phyloP scores from a whole-genome alignment of 2,113 vertebrate genomes.

The Electrona antarctica region DNA sequence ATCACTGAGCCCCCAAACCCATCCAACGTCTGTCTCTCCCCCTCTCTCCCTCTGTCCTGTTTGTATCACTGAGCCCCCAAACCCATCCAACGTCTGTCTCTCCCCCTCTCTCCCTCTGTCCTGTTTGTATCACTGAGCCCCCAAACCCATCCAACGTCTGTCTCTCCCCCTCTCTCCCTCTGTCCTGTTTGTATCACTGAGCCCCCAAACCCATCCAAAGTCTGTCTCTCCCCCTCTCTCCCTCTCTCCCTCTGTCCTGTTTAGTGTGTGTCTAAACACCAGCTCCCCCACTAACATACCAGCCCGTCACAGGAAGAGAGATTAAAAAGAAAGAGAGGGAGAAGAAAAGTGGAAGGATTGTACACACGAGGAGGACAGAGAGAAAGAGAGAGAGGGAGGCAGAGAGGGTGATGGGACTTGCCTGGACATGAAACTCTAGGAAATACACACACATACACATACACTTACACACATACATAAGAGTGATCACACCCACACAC shows the following conservation, averaged over 20 bases:
- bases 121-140: no score
- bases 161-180: no score
- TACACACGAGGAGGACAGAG: slow-evolving; percentile 26
- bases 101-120: no score
- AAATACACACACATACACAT: slow-evolving; percentile 7
- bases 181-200: no score
- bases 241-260: slow-evolving; percentile 17
- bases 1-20: no score
- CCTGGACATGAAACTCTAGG: slow-evolving; percentile 52
- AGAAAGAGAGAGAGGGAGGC: slow-evolving; percentile 18
- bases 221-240: no score
- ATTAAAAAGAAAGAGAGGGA: slow-evolving; percentile 35
- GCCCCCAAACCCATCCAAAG: no score
- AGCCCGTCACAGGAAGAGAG: slow-evolving; percentile 51
- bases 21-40: no score
- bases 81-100: no score
- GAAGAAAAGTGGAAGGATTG: slow-evolving; percentile 26
- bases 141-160: no score
- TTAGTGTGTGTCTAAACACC: slow-evolving; percentile 59
- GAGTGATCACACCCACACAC: background rate
- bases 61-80: no score
- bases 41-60: no score
- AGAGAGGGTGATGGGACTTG: slow-evolving; percentile 40
- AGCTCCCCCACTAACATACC: slow-evolving; percentile 50
- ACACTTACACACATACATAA: background rate